Evolutionary conservation across 2,113 vertebrate species (phyloP).

Genomic region (Morone chrysops): DNA sequence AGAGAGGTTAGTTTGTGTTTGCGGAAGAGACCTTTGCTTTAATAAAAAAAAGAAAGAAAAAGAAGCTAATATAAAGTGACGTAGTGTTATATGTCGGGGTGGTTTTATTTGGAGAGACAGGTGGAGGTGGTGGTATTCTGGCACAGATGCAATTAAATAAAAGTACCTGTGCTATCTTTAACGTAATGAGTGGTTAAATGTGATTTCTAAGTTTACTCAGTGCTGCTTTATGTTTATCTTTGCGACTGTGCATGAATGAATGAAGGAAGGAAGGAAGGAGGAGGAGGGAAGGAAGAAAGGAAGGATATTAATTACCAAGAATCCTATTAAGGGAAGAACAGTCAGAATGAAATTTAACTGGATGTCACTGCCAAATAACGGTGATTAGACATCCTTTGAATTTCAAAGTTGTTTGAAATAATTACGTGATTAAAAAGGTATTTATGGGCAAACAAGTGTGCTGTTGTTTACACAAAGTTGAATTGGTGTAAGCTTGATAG

Average conservation of each 20-base stretch:
- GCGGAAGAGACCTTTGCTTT: slow-evolving; percentile 23
- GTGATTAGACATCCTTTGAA: slow-evolving; percentile 26
- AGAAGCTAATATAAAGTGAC: slow-evolving; percentile 39
- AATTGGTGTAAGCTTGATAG: slow-evolving; percentile 32
- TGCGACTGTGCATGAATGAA: slow-evolving; percentile 64
- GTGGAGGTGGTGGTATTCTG: slow-evolving; percentile 23
- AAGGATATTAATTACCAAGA: slow-evolving; percentile 56
- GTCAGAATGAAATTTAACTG: slow-evolving; percentile 35
- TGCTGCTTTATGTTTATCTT: slow-evolving; percentile 42
- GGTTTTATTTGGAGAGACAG: slow-evolving; percentile 35
- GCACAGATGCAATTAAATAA: background rate
- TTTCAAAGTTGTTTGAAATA: slow-evolving; percentile 29
- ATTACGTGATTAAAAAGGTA: slow-evolving; percentile 13
- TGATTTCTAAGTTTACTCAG: slow-evolving; percentile 30
- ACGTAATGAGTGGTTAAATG: slow-evolving; percentile 23
- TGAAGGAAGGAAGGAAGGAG: slow-evolving; percentile 16
- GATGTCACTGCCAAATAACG: slow-evolving; percentile 19
- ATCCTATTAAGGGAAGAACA: slow-evolving; percentile 40
- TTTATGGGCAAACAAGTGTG: background rate
- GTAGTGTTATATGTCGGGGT: slow-evolving; percentile 3
- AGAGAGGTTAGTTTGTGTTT: slow-evolving; percentile 20
- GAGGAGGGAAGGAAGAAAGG: slow-evolving; percentile 1
- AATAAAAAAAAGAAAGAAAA: slow-evolving; percentile 1
- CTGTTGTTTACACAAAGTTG: slow-evolving; percentile 36
- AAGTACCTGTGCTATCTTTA: background rate